Evolutionary conservation across 2,888 invertebrate species (phyloP).

Genomic region (Pterobdella sp.): DNA sequence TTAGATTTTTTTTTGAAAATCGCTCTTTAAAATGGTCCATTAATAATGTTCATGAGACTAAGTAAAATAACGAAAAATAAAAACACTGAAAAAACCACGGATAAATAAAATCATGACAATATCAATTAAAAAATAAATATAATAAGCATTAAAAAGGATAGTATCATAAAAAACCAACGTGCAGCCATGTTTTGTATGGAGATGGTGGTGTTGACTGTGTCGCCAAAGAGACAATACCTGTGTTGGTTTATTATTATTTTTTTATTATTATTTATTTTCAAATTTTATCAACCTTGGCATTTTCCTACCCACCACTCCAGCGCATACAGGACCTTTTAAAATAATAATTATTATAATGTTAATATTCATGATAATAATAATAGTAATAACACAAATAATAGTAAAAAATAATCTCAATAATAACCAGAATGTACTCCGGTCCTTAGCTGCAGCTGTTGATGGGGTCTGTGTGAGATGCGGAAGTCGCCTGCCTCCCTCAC

Average conservation of each 20-base stretch:
- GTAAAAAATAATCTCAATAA: no score
- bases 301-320: constrained; percentile 30
- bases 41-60: not conserved
- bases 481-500: constrained; percentile 20
- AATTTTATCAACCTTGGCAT: constrained; percentile 22
- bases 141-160: not conserved
- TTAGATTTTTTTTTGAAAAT: not conserved
- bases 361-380: not conserved
- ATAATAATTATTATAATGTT: not conserved
- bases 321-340: constrained; percentile 32
- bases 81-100: not conserved
- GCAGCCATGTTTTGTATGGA: constrained; percentile 25
- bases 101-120: not conserved
- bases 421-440: constrained; percentile 35
- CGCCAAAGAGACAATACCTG: constrained; percentile 33
- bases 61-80: not conserved
- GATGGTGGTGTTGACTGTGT: constrained; percentile 32
- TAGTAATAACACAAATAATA: not conserved
- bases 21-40: not conserved
- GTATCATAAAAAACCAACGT: constrained; percentile 27
- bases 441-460: constrained; percentile 27
- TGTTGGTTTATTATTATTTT: not conserved
- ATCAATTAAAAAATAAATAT: not conserved
- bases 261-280: not conserved
- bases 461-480: constrained; percentile 29